Base-by-base conservation (phyloP, 2,888 invertebrate genomes). In the Mesoligia furuncula region DNA sequence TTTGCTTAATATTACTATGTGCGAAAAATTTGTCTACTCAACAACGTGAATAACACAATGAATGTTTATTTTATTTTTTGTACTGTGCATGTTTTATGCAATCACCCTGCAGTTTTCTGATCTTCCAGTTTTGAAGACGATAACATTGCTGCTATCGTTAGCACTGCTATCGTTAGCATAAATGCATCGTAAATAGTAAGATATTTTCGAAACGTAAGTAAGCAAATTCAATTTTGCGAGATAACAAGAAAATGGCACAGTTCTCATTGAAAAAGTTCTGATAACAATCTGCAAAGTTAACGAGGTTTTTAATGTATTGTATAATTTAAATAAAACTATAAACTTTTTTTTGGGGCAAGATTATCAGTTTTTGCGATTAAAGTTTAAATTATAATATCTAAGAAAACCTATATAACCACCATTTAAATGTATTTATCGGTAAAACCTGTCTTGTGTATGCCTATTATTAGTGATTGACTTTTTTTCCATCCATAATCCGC, bases 251-350 rank as follows among this genome's bases (percentile, higher is more conserved):
- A 62, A 75, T 67, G 59, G 20, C 62, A 61, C 42, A 48, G 24
- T 65, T n/a, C 51, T 42, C 24, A 80, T 80, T 65, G 24, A 15
- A 81, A 81, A 74, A 54, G 42, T 81, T 69, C 6, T 54, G 31
- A 39, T 69, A 54, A 69, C 36, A 45, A 73, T 74, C 24, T 80
- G 15, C 4, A 24, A 39, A 80, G 27, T 69, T 80, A 36, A 65
- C 13, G 42, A 65, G 36, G 31, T 66, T 69, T 36, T 48, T 59
- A 64, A 31, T 15, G 36, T 51, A 39, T 20, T 15, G 20, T 57
- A 59, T 42, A 42, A 48, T 54, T 78, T 68, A 65, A 36, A 57
- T 54, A 69, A 42, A 51, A 48, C 20, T 27, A 48, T 31, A 13
- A 31, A 66, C 36, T 66, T 45, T 45, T 11, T 27, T 27, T 48